A percentile compares a stretch with the other conserved stretches of the same genome.
Evolutionary conservation across 2,797 vertebrate species (phyloP).

Genomic region (Acrossocheilus fasciatus): DNA sequence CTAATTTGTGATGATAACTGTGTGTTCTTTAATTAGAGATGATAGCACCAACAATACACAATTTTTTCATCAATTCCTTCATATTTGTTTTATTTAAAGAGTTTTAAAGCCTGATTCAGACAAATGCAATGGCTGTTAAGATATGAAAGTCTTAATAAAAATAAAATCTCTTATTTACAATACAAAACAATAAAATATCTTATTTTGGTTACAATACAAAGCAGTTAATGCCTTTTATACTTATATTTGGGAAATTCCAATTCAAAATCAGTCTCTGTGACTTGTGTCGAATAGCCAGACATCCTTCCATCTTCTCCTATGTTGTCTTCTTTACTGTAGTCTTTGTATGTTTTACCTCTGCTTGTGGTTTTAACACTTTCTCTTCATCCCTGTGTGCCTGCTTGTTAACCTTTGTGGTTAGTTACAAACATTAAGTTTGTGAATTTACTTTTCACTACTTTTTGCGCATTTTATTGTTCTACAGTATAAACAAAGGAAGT

Average conservation of each 20-base stretch:
- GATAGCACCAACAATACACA: background rate
- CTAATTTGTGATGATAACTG: background rate
- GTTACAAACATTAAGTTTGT: no score
- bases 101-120: background rate
- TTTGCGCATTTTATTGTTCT: no score
- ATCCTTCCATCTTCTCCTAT: background rate
- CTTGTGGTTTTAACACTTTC: no score
- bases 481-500: no score
- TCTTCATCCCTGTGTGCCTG: background rate
- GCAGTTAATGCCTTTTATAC: background rate
- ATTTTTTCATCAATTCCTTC: background rate
- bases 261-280: background rate
- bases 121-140: background rate
- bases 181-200: background rate
- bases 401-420: no score
- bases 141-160: background rate
- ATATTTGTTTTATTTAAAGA: background rate
- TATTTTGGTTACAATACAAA: background rate
- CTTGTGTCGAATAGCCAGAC: background rate
- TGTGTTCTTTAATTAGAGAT: background rate
- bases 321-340: no score
- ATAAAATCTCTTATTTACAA: background rate
- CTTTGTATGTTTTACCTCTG: no score
- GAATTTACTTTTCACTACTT: background rate
- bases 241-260: background rate